Conservation (phyloP, 2,113 vertebrate genomes). For the Vidua macroura region DNA sequence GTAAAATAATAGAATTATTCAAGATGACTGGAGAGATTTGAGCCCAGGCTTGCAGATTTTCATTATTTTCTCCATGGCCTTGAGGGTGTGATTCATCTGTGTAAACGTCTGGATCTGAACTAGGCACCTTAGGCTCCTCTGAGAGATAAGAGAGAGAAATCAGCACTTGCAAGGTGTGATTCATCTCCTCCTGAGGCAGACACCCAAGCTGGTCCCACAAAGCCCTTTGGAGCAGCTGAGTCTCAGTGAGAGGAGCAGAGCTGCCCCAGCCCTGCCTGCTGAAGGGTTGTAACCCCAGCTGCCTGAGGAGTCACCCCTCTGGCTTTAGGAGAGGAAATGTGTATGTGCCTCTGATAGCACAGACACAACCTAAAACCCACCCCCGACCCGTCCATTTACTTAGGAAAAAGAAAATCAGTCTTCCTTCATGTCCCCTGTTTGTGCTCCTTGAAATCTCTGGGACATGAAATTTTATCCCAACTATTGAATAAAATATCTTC, state of each 20-base stretch:
- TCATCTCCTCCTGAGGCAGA: not conserved
- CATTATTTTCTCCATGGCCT: conserved; percentile 7
- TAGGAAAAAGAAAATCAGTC: not conserved
- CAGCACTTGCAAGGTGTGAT: conserved; percentile 3
- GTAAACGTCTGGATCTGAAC: not conserved
- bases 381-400: not conserved
- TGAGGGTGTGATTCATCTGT: conserved; percentile 31
- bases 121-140: conserved; percentile 26
- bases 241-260: not conserved
- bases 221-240: not conserved
- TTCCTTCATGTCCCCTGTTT: not conserved
- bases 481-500: not conserved
- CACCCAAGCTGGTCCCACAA: not conserved
- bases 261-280: not conserved
- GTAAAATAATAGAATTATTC: not conserved
- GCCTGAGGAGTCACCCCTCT: not conserved
- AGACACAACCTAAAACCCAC: not conserved
- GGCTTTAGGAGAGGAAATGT: not conserved
- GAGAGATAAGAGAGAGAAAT: not conserved
- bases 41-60: conserved; percentile 2
- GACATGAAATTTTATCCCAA: not conserved
- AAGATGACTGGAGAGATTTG: not conserved
- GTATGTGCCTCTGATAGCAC: not conserved
- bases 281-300: not conserved
- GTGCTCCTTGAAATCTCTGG: not conserved